Base-by-base conservation (phyloP, 2,888 invertebrate species). In the Fissipunctia ypsillon region DNA sequence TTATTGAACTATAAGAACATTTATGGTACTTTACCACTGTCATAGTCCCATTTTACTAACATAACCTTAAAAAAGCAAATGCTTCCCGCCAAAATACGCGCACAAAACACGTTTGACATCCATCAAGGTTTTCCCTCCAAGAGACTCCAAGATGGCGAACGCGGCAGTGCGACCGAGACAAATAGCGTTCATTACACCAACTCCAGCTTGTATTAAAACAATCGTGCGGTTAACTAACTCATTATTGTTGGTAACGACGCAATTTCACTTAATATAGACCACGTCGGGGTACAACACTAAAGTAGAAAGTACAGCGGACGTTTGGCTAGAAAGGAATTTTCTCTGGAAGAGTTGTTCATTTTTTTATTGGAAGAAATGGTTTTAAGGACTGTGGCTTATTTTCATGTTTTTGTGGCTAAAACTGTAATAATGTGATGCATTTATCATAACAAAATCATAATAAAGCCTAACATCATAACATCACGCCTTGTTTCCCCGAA, bases 171-270 rank as follows among this genome's bases (percentile, higher is more conserved):
- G 71, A 69, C 82, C 73, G 84, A 76, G 78, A 90, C 87, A 88
- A 90, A 90, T 89, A 68, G 82, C 78, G 73, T 83, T 83, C 89
- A 84, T 88, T 88, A 88, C 76, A 77, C 63, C 73, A 59, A 73
- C 84, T 78, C 81, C 69, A 67, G 84, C 64, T 86, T 87, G 88
- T 88, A 88, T 90, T 88, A 89, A 89, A 89, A 89, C 91, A 89
- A 88, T 90, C 83, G 85, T 80, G 84, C 80, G 84, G 90, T 83
- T 90, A 90, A 90, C 89, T 88, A 90, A 84, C 90, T 89, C 90
- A 91, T 91, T 91, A 91, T 84, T 76, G 88, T 85, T 78, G 59
- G 78, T 91, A 91, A 92, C 79, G 90, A 90, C 82, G 87, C 88
- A 66, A 91, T 91, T 89, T 81, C 86, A 89, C 88, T 89, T 91